phyloP scores from a whole-genome alignment of 2,797 vertebrate species.

The Salarias fasciatus region DNA sequence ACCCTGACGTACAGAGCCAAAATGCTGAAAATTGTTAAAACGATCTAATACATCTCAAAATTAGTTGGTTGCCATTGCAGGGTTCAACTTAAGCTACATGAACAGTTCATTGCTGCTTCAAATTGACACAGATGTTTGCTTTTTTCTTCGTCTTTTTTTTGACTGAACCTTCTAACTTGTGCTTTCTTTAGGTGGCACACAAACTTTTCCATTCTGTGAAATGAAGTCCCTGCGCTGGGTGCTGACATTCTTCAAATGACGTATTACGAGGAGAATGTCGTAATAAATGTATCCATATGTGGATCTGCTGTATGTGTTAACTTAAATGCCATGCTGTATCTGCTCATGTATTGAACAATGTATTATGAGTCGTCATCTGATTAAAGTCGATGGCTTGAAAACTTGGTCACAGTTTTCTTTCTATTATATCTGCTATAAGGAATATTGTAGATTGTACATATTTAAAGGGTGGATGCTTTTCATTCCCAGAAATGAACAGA shows the following conservation, averaged over 20 bases:
- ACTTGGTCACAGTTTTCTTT: constrained; percentile 3
- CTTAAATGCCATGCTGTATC: constrained; percentile 49
- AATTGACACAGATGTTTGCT: not conserved
- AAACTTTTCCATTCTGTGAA: constrained; percentile 83
- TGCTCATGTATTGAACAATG: constrained; percentile 56
- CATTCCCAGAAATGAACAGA: too few relatives aligned
- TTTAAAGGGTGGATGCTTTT: too few relatives aligned
- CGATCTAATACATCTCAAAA: too few relatives aligned
- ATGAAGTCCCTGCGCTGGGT: constrained; percentile 56
- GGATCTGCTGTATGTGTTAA: constrained; percentile 58
- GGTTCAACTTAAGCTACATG: too few relatives aligned
- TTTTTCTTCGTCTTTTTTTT: not conserved
- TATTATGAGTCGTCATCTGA: constrained; percentile 37
- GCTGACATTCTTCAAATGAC: constrained; percentile 40
- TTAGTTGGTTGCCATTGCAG: too few relatives aligned
- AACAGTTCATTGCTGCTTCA: not conserved
- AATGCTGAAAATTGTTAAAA: too few relatives aligned
- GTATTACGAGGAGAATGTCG: constrained; percentile 35
- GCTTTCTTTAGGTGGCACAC: constrained; percentile 76
- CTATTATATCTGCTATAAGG: too few relatives aligned
- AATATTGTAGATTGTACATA: too few relatives aligned
- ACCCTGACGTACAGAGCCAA: too few relatives aligned
- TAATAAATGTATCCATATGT: constrained; percentile 59
- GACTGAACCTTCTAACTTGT: constrained; percentile 11
- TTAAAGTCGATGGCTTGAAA: constrained; percentile 52